Conservation (phyloP, 2,888 invertebrate species). For the Phymatocera aterrima region DNA sequence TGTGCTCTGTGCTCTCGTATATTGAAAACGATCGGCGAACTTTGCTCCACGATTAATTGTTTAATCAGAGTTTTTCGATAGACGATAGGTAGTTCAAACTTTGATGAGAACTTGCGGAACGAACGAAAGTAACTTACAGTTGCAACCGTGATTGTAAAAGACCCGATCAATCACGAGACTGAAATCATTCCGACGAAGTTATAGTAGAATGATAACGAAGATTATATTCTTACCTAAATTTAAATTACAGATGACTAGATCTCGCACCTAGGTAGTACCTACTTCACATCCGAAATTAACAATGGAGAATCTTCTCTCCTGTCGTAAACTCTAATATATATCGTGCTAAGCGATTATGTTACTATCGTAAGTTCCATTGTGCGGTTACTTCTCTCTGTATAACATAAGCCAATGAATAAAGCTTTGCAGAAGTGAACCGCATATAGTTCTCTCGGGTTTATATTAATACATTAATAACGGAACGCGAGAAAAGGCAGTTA, state of each 20-base stretch:
- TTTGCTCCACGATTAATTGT: constrained; percentile 14
- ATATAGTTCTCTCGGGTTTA: not conserved
- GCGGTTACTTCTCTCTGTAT: not conserved
- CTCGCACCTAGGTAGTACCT: not conserved
- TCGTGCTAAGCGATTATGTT: constrained; percentile 2
- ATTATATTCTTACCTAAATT: not conserved
- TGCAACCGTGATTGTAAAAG: not conserved
- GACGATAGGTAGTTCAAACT: not conserved
- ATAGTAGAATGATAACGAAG: not conserved
- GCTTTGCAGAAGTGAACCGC: not conserved
- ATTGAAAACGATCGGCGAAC: not conserved
- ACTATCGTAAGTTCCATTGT: not conserved
- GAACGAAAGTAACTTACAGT: not conserved
- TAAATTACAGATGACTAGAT: not conserved
- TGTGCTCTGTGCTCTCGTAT: not conserved
- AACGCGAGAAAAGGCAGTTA: constrained; percentile 8
- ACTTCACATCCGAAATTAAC: not conserved
- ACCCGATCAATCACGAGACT: not conserved
- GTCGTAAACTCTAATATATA: not conserved
- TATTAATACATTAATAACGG: constrained; percentile 5
- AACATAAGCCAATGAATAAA: not conserved
- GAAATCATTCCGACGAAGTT: not conserved
- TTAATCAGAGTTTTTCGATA: constrained; percentile 22
- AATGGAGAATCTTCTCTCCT: not conserved
- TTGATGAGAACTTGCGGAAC: not conserved